phyloP scores from a whole-genome alignment of 2,113 vertebrate genomes.

The Pampusana beccarii region DNA sequence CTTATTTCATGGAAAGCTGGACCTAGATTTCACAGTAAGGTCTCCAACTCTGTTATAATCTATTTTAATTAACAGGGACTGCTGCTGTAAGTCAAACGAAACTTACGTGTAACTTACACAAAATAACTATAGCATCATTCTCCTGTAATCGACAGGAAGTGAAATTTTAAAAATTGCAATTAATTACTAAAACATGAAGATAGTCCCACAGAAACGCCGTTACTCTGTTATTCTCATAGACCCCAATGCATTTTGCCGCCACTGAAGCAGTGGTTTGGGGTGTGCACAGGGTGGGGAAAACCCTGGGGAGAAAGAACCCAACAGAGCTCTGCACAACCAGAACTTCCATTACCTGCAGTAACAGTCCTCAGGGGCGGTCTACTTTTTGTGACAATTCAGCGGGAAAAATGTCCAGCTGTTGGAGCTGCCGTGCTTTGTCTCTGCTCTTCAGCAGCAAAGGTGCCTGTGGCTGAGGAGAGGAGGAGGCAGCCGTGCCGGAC shows the following conservation, averaged over 20 bases:
- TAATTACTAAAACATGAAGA: neutral
- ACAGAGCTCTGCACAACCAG: neutral
- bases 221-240: too few relatives aligned
- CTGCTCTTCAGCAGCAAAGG: accelerated
- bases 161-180: neutral
- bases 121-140: neutral
- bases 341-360: neutral
- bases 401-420: neutral
- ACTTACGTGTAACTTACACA: neutral
- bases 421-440: accelerated
- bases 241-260: accelerated
- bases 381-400: accelerated
- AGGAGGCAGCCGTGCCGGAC: accelerated
- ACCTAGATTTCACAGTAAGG: neutral
- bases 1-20: neutral
- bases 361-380: accelerated
- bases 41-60: neutral
- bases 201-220: neutral
- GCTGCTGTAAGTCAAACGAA: neutral
- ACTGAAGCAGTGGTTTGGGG: accelerated
- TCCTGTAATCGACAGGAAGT: neutral
- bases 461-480: accelerated
- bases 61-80: neutral
- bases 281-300: neutral
- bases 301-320: accelerated